Evolutionary conservation across 2,888 invertebrate species (phyloP).

Genomic region (Holacanthella duospinosa): DNA sequence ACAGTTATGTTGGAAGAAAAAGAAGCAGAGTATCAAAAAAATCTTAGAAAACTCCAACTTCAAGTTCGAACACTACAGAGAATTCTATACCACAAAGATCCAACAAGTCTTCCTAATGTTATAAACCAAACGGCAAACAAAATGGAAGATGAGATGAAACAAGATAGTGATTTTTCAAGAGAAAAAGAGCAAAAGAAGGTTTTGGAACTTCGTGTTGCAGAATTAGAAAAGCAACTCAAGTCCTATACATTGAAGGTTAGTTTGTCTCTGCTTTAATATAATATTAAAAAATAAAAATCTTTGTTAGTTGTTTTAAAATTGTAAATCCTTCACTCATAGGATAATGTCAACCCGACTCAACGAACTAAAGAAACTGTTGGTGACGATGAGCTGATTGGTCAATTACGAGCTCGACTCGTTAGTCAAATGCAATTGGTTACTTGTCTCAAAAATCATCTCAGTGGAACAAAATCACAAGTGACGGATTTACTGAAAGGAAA

Average conservation of each 20-base stretch:
- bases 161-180: background rate
- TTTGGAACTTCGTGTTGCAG: slow-evolving; percentile 6
- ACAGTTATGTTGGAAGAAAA: slow-evolving; percentile 17
- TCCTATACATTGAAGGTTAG: background rate
- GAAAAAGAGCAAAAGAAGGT: background rate
- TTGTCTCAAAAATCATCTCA: slow-evolving; percentile 21
- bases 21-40: slow-evolving; percentile 32
- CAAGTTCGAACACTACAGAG: slow-evolving; percentile 34
- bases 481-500: slow-evolving; percentile 22
- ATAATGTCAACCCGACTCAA: too few species aligned
- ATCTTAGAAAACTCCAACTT: slow-evolving; percentile 21
- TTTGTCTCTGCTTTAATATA: too few species aligned
- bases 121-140: background rate
- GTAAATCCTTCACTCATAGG: too few species aligned
- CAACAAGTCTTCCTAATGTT: background rate
- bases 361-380: too few species aligned
- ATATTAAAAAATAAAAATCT: too few species aligned
- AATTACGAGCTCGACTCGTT: slow-evolving; percentile 22
- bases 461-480: slow-evolving; percentile 19
- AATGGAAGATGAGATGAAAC: background rate
- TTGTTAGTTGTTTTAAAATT: too few species aligned
- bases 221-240: background rate
- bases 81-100: slow-evolving; percentile 30
- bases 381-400: slow-evolving; percentile 16
- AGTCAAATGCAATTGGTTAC: slow-evolving; percentile 28